A percentile compares a stretch with the other conserved stretches of the same genome.
Conservation (phyloP, 2,888 invertebrate species). For the Mimumesa dahlbomi region DNA sequence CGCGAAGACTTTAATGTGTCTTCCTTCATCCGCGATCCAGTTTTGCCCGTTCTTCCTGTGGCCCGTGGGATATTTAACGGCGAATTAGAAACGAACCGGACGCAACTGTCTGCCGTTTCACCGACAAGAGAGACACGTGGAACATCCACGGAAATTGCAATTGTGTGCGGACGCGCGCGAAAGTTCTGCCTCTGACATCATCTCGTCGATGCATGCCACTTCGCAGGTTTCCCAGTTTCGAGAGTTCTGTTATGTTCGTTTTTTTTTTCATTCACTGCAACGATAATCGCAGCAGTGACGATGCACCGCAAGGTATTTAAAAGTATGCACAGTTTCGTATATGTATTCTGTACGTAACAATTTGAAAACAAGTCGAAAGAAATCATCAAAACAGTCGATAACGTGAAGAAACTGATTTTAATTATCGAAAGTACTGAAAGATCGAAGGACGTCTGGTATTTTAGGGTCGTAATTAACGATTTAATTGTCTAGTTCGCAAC, state of each 20-base stretch:
- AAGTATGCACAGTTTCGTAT: too few species aligned
- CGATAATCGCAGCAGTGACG: background rate
- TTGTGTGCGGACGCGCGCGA: slow-evolving; percentile 21
- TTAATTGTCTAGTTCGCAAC: too few species aligned
- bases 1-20: slow-evolving; percentile 40
- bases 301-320: too few species aligned
- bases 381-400: too few species aligned
- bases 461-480: too few species aligned
- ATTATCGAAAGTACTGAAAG: too few species aligned
- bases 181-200: slow-evolving; percentile 27
- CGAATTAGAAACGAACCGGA: slow-evolving; percentile 55
- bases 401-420: too few species aligned
- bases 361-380: too few species aligned
- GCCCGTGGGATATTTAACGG: slow-evolving; percentile 53
- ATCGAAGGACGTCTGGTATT: too few species aligned
- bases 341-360: too few species aligned
- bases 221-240: slow-evolving; percentile 1
- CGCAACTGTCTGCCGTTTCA: slow-evolving; percentile 40
- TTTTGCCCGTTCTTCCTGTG: slow-evolving; percentile 51
- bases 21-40: slow-evolving; percentile 50
- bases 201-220: background rate
- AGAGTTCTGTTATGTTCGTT: background rate
- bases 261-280: too few species aligned
- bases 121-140: slow-evolving; percentile 8
- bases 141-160: slow-evolving; percentile 34